A percentile compares a stretch with the other conserved stretches of the same genome.
Evolutionary conservation across 2,113 vertebrate genomes (phyloP).

Genomic region (Tragulus kanchil): DNA sequence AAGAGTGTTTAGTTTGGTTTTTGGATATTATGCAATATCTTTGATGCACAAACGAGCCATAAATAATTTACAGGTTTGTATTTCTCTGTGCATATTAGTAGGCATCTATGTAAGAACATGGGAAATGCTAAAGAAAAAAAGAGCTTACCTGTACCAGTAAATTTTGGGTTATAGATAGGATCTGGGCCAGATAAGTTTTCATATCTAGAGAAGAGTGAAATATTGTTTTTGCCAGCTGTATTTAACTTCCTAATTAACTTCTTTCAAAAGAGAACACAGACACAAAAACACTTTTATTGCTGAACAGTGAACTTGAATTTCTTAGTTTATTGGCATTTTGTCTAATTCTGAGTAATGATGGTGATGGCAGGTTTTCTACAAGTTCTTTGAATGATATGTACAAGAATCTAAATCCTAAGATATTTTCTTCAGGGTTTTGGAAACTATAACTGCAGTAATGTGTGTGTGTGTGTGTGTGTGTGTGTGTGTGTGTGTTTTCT

Average conservation of each 20-base stretch:
- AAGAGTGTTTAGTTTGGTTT: slow-evolving; percentile 22
- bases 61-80: slow-evolving; percentile 1
- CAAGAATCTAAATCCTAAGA: slow-evolving; percentile 45
- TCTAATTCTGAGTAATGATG: background rate
- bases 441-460: background rate
- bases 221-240: background rate
- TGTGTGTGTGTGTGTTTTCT: background rate
- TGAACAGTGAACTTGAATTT: background rate
- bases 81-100: background rate
- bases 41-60: background rate
- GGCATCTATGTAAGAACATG: background rate
- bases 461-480: no score
- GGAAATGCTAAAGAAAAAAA: background rate
- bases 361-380: background rate
- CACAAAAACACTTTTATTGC: background rate
- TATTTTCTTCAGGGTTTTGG: background rate
- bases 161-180: background rate
- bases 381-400: slow-evolving; percentile 28
- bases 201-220: background rate
- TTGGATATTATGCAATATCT: background rate
- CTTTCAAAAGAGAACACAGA: background rate
- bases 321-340: background rate
- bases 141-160: background rate
- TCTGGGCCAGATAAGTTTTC: background rate
- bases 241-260: slow-evolving; percentile 35